Evolutionary conservation across 2,888 invertebrate genomes (phyloP).

Genomic region (Drosophila multiciliata): DNA sequence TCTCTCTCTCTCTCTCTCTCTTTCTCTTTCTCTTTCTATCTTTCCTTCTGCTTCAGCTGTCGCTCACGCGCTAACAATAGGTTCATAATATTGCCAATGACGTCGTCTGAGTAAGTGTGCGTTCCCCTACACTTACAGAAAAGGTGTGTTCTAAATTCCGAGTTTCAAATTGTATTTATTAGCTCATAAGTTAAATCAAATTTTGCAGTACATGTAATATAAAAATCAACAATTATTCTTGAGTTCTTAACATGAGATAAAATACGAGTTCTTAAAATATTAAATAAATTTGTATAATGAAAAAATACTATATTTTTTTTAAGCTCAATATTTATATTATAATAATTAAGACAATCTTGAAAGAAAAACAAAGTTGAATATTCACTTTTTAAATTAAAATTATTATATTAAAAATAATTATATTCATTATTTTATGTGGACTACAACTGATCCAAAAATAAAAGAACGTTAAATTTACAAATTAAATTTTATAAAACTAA

Average conservation of each 20-base stretch:
- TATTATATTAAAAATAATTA: too few species aligned
- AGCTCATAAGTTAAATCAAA: not conserved
- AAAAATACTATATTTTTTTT: too few species aligned
- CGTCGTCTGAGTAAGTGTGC: conserved; percentile 1
- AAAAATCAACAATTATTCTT: not conserved
- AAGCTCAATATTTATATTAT: too few species aligned
- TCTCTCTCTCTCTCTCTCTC: not conserved
- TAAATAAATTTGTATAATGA: too few species aligned
- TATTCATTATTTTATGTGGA: not conserved
- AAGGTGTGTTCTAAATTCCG: not conserved
- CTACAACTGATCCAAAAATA: not conserved
- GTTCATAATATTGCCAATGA: conserved; percentile 49
- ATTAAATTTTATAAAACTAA: not conserved
- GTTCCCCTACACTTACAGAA: conserved; percentile 5
- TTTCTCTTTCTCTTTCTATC: not conserved
- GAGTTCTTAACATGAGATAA: not conserved
- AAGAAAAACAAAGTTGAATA: too few species aligned
- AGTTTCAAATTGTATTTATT: not conserved
- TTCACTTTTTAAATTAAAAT: too few species aligned
- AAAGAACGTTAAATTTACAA: not conserved
- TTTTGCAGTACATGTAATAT: not conserved
- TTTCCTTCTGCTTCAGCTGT: conserved; percentile 6
- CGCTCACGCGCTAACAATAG: conserved; percentile 50
- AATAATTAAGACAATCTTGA: too few species aligned
- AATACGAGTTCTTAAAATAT: not conserved